Base-by-base conservation (phyloP, 1,140 invertebrate genomes). In the Camponotus floridanus region DNA sequence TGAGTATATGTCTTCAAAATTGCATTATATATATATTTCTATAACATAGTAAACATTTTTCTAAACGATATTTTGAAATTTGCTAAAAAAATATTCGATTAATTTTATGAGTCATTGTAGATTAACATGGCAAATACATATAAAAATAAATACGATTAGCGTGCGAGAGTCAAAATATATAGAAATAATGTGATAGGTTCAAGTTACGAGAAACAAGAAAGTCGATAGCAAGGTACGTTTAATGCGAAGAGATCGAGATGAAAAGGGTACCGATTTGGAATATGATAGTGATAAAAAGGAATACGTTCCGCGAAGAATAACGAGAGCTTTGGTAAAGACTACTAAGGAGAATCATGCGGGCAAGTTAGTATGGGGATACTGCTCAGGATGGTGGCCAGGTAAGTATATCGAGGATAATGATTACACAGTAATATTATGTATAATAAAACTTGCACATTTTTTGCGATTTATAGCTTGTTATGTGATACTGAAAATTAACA, bases 321-420 rank as follows among this genome's bases (percentile, higher is more conserved):
- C 91, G 4, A 81, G 91, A 8, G 68, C 79, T n/a, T 80, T 81
- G 9, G 74, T 33, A 26, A 88, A 78, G 64, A 87, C 81, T 6
- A 57, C 11, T 55, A 88, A 84, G 8, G 64, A 62, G 7, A 78
- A 85, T 11, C 64, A 74, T 18, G 7, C 78, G 15, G 92, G 91
- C 5, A 92, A 86, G 13, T 39, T 92, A 33, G 73, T 92, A 11
- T 92, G 91, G 92, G 92, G 91, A 26, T 81, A 39, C 45, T 92
- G 89, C 11, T 73, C 73, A 8, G 92, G 90, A 42, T 92, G 91
- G 91, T 92, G 91, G 91, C 92, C 92, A 89, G 92, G 91, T 88
- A 85, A 90, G 51, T 21, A 65, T 88, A 42, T 64, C 18, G 9
- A 39, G 0, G 3, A 59, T 62, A 57, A 21, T 74, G 9, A 18